A percentile compares a stretch with the other conserved stretches of the same genome.
Conservation (phyloP, 1,140 invertebrate genomes). For the Drosophila truncata region DNA sequence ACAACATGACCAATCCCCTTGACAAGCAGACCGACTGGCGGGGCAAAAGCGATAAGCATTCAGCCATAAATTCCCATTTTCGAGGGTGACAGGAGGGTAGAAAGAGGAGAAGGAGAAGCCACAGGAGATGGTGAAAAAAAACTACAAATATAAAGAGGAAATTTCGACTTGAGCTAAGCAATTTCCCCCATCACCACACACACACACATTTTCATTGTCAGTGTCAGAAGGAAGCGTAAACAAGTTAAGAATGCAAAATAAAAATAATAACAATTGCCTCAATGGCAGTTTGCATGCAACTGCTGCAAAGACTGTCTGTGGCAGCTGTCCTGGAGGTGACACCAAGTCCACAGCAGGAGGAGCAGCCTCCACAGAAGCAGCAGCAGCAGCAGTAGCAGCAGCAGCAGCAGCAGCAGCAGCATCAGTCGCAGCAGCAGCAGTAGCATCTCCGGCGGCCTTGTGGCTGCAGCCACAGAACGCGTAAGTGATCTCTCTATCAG, state of each 20-base stretch:
- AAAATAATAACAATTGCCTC: slow-evolving; percentile 28
- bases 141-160: not conserved
- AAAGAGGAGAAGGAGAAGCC: not conserved
- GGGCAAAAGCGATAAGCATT: slow-evolving; percentile 28
- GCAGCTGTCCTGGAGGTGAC: not conserved
- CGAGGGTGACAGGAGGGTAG: slow-evolving; percentile 8
- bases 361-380: not conserved
- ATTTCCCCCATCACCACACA: slow-evolving; percentile 11
- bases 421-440: not conserved
- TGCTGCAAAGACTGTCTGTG: too few species aligned
- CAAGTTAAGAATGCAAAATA: slow-evolving; percentile 37
- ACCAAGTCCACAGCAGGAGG: slow-evolving; percentile 7
- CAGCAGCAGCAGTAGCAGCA: not conserved
- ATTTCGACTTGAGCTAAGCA: slow-evolving; percentile 21
- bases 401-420: not conserved
- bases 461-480: slow-evolving; percentile 43
- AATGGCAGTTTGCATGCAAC: slow-evolving; percentile 31
- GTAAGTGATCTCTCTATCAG: slow-evolving; percentile 51
- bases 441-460: slow-evolving; percentile 12
- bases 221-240: slow-evolving; percentile 19
- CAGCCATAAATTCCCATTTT: slow-evolving; percentile 44
- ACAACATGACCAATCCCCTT: slow-evolving; percentile 32
- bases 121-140: not conserved
- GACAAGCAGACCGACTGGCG: slow-evolving; percentile 32
- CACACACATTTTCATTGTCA: slow-evolving; percentile 11